Conservation (phyloP, 35 echinoderm and acorn worm species). For the Lytechinus variegatus region DNA sequence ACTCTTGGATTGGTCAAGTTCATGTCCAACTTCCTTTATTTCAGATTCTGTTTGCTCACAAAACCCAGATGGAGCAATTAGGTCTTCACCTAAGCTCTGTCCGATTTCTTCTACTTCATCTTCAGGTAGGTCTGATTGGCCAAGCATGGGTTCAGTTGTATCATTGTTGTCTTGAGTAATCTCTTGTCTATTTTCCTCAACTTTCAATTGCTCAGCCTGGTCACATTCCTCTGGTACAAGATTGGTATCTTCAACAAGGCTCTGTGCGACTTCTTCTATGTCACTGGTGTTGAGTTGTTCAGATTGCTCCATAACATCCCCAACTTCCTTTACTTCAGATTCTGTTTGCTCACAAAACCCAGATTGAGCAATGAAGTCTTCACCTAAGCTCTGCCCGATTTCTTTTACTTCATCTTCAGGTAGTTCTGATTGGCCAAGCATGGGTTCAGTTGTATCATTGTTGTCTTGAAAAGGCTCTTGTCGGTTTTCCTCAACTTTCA, state of each 20-base stretch:
- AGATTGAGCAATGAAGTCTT: not conserved
- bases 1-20: not conserved
- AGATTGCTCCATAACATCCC: not conserved
- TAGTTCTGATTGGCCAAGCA: not conserved
- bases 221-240: not conserved
- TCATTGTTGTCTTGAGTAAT: not conserved
- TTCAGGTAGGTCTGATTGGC: not conserved
- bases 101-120: not conserved
- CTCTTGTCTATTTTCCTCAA: not conserved
- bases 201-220: not conserved
- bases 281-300: not conserved
- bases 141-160: not conserved
- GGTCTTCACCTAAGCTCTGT: not conserved
- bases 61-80: not conserved
- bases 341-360: not conserved
- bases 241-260: not conserved
- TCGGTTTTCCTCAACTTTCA: not conserved
- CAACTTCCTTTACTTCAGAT: not conserved
- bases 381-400: not conserved
- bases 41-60: not conserved
- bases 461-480: constrained; percentile 28
- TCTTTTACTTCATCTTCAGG: not conserved
- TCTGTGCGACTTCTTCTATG: not conserved
- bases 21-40: not conserved
- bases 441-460: no score